Evolutionary conservation across 2,888 invertebrate species (phyloP).

Genomic region (Colostygia pectinataria): DNA sequence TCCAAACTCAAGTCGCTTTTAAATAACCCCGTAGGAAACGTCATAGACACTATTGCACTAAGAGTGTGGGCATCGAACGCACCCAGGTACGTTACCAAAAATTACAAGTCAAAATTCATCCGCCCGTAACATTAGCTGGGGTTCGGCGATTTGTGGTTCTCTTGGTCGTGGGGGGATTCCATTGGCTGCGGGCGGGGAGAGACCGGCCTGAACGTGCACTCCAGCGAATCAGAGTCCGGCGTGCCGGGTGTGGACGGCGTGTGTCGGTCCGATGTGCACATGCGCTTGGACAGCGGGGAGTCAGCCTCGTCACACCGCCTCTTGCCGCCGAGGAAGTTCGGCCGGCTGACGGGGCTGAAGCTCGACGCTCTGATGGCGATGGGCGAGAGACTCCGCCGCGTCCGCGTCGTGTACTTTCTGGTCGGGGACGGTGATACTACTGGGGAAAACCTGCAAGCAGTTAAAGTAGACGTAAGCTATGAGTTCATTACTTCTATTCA

Average conservation of each 20-base stretch:
- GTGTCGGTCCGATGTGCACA: conserved; percentile 62
- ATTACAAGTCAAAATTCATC: conserved; percentile 39
- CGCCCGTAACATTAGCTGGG: conserved; percentile 68
- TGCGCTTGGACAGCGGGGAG: conserved; percentile 67
- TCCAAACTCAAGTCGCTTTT: no score
- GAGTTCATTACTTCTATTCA: no score
- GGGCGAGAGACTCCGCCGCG: conserved; percentile 93
- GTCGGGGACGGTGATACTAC: conserved; percentile 92
- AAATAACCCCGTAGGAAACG: no score
- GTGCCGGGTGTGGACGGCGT: conserved; percentile 73
- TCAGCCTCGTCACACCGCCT: conserved; percentile 85
- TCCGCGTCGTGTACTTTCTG: conserved; percentile 90
- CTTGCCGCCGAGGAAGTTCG: conserved; percentile 80
- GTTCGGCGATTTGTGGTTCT: conserved; percentile 63
- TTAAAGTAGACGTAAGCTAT: no score
- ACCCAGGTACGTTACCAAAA: conserved; percentile 20
- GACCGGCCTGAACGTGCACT: conserved; percentile 78
- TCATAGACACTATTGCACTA: background rate
- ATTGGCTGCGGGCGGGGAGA: conserved; percentile 69
- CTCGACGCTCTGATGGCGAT: conserved; percentile 91
- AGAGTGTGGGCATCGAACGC: conserved; percentile 2
- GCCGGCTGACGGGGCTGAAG: conserved; percentile 85
- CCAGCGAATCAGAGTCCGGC: conserved; percentile 73
- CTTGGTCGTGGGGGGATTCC: conserved; percentile 49
- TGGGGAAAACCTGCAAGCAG: conserved; percentile 71